Base-by-base conservation (phyloP, 2,113 vertebrate species). In the Neolamprologus kungweensis region DNA sequence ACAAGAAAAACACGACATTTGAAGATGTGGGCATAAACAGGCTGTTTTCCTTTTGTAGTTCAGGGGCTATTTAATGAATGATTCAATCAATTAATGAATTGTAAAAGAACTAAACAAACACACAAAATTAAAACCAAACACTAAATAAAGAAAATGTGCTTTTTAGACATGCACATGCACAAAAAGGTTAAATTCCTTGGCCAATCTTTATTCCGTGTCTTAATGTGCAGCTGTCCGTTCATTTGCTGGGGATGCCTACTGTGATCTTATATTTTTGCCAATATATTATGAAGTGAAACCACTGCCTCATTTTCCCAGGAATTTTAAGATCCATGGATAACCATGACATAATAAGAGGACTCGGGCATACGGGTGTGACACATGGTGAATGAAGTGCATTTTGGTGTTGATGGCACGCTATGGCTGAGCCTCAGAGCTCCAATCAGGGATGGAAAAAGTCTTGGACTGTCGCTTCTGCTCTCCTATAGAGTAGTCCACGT, bases 391-490 rank as follows among this genome's bases (percentile, higher is more conserved):
- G 73, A 78, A 78, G 16, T 50, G 26, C 17, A 78, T 31, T 19
- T 50, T 31, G 23, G 71, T 50, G 71, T 50, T 50, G 71, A 50
- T n/a, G 16, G 26, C 45, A 50, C 26, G 45, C 26, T 78, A 78
- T 33, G 73, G 10, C 45, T 78, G 93, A 31, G 89, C 12, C 3
- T 93, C 91, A 2, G 93, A 91, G 90, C 93, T 96, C 90, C 96
- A 96, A 85, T 97, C 97, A 4, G 97, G 97, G 88, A 98, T 98
- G 53, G 96, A 96, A 40, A 97, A 98, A 3, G 96, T 97, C 95
- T 97, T 98, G 80, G 96, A 96, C 26, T 96, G 96, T 65, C 92
- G 95, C 53, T 97, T 97, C 17, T 96, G 93, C 78, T 96, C 95
- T 12, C 97, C 98, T 40, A 98, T 95, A 14, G 90, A 94, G 91